Conservation (phyloP, 2,888 invertebrate genomes). For the Stenodera caucasica region DNA sequence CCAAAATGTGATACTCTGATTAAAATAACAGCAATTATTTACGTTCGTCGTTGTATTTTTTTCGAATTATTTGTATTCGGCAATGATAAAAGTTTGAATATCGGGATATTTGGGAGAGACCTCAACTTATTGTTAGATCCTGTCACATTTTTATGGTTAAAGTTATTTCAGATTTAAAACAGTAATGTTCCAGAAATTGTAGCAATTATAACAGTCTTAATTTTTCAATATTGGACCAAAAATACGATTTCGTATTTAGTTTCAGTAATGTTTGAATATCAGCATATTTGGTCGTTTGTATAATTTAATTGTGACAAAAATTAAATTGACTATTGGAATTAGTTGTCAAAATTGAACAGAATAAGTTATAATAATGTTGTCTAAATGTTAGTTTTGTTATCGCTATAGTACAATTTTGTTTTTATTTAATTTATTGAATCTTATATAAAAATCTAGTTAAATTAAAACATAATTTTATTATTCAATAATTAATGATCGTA, state of each 20-base stretch:
- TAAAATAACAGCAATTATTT: too few species aligned
- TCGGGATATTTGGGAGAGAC: too few species aligned
- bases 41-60: too few species aligned
- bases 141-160: too few species aligned
- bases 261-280: neutral
- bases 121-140: too few species aligned
- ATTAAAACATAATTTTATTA: slow-evolving; percentile 1
- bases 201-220: too few species aligned
- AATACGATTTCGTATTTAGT: neutral
- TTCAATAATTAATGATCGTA: slow-evolving; percentile 26
- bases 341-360: neutral
- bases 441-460: slow-evolving; percentile 40
- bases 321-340: neutral
- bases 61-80: too few species aligned
- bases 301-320: neutral
- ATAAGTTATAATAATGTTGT: neutral
- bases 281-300: neutral
- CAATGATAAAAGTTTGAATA: too few species aligned
- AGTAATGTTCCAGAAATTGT: too few species aligned
- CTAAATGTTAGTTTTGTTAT: slow-evolving; percentile 2
- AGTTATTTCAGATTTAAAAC: too few species aligned
- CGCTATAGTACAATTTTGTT: slow-evolving; percentile 17
- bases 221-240: neutral
- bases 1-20: too few species aligned
- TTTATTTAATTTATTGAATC: slow-evolving; percentile 23